Base-by-base conservation (phyloP, 2,888 invertebrate species). In the Dolomedes plantarius region DNA sequence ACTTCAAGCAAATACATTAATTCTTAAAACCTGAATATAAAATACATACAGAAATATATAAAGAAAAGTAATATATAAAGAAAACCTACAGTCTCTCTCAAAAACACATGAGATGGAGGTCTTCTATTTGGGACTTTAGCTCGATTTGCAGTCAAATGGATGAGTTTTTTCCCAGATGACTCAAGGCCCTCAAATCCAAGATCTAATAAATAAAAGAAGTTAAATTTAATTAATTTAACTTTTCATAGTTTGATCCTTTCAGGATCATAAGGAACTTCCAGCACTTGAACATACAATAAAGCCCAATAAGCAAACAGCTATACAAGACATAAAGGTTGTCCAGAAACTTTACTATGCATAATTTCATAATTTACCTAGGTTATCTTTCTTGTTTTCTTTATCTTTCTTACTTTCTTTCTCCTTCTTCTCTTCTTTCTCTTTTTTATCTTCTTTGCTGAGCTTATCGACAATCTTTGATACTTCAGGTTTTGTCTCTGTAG, bases 121-220 rank as follows among this genome's bases (percentile, higher is more conserved):
- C 95, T 92, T 89, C 94, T 92, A 86, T 93, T 92, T 41, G 95
- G 94, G 28, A 89, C 94, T 91, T 94, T 94, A 16, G 93, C 94
- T 89, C 91, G 88, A 82, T 88, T 90, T 27, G 91, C 91, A 23
- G 91, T 91, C 71, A 91, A 89, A 87, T 92, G 91, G 7, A 89
- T 89, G 46, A 92, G 89, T 88, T 91, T 91, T 75, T 91, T 91
- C 6, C 75, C 64, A 68, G 23, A 36, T 16, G 77, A 56, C 32
- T 86, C 86, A 7, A 86, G 56, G 28, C 31, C 73, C 67, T 86
- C 86, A 81, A 86, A 80, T 32, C 68, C 72, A 36, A 46, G 13
- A 41, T 86, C 80, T 64, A 39, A 71, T 79, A 19, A 46, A 46
- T 16, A 46, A 46, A 16, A 41, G n/a, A n/a, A n/a, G n/a, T n/a